Evolutionary conservation across 1,140 invertebrate species (phyloP), one percentile per base, ranked within the genome.

Genomic region (Frieseomelitta varia): DNA sequence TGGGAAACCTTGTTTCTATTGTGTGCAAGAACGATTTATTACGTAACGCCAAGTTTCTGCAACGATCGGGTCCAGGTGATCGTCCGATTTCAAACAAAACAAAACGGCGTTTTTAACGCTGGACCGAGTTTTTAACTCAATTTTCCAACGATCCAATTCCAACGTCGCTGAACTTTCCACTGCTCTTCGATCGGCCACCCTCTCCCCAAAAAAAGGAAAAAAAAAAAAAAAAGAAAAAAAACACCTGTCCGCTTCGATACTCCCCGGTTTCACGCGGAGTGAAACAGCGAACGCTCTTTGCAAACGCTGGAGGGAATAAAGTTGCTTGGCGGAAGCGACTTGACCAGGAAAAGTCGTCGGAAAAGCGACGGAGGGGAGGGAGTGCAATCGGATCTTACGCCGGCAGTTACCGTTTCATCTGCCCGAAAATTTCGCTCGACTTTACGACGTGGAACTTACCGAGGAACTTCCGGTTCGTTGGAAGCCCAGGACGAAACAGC

Each of bases 381-480:
- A 4, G 53, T 56, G 21, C 34, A 58, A 80, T 71, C n/a, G 55
- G 68, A 80, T 80, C 78, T 80, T 71, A 61, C 6, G 68, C 30
- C 10, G 34, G 34, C 67, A 71, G 78, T 79, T 79, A 69, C 67
- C 30, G n/a, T 80, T 80, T 71, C 67, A 39, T 67, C 76, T 21
- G 53, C 68, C 6, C 34, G n/a, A 80, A 80, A 80, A 71, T 80
- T 71, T 69, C 53, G 17, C 47, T n/a, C 53, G n/a, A 56, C 30
- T 69, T 79, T 61, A 71, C 75, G 80, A 86, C 58, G 58, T n/a
- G 77, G 68, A 82, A 83, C 80, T 87, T 86, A 74, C 67, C 68
- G 76, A 10, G 65, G 56, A 80, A 87, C 68, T 88, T 85, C 55
- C 72, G 71, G 63, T 58, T 87, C 87, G 81, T 87, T 81, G 73